Evolutionary conservation across 2,113 vertebrate genomes (phyloP), one percentile per base, ranked within the genome.

Genomic region (Triplophysa tibetana): DNA sequence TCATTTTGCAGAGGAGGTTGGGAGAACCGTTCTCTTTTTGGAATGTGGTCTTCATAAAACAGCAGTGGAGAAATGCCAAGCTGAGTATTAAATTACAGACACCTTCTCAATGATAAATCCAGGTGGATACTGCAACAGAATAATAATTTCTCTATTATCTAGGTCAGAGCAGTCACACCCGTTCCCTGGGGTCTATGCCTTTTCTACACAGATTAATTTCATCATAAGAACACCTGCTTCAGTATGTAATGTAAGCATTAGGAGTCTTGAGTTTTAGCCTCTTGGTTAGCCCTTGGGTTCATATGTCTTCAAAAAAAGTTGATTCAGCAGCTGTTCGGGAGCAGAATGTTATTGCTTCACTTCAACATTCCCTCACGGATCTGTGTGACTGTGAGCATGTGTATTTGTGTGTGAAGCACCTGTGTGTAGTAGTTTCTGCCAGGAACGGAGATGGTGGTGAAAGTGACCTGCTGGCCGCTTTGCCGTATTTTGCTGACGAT

Each of bases 41-140:
- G 11, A 48, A 83, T 77, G 9, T 9, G 9, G 1, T 90, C 86
- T 33, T 95, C 91, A 17, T 89, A 84, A 86, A 95, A 98, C 74
- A 95, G 88, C 83, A 97, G 89, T 0, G 97, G 97, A 76, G 95
- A 95, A 65, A 98, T 84, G 0, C 92, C 93, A 0, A 98, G 84
- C 97, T 99, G 89, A 58, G 54, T 58, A 79, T 21, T 29, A 48
- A 61, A 80, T 21, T 61, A 48, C 17, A 70, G 60, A 52, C 29
- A 61, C 33, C 38, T 4, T 58, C 9, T 74, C 41, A 52, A 23
- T 66, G 45, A 29, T 24, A 41, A 58, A 66, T 67, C 26, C 11
- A 65, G 45, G 61, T n/a, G 21, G 17, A 79, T 29, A 33, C 75
- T 14, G 8, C 61, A 77, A 33, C 19, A 58, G 17, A 56, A 73